phyloP scores from a whole-genome alignment of 2,888 invertebrate species.

The Dicycla oo region DNA sequence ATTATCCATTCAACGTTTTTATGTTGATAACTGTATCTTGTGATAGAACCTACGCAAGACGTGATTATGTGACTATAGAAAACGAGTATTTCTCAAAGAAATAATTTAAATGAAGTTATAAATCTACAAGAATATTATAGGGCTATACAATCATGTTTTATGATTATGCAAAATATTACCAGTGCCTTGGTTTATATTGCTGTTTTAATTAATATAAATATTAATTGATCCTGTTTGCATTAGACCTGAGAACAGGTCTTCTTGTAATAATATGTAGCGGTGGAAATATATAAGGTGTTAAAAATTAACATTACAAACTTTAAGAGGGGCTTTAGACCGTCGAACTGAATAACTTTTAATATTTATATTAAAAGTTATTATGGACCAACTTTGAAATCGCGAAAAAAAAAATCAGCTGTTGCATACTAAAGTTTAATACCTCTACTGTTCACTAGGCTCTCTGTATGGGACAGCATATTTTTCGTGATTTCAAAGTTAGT shows the following conservation, averaged over 20 bases:
- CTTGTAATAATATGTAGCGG: neutral
- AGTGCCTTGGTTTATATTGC: conserved; percentile 16
- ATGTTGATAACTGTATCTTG: neutral
- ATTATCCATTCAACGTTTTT: neutral
- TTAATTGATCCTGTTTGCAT: conserved; percentile 38
- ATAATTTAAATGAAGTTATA: conserved; percentile 33
- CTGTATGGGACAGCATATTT: no score
- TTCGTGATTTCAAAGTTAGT: no score
- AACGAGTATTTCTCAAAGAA: conserved; percentile 21
- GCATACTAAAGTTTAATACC: no score
- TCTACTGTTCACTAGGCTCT: no score
- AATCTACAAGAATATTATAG: conserved; percentile 38
- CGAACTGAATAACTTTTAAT: no score
- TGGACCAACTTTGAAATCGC: no score
- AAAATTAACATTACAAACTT: no score
- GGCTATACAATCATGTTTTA: conserved; percentile 35
- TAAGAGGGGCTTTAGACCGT: no score
- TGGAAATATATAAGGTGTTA: conserved; percentile 17
- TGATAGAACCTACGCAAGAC: neutral
- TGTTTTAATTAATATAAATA: conserved; percentile 47
- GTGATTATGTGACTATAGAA: conserved; percentile 2
- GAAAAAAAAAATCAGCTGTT: no score
- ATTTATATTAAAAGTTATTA: no score
- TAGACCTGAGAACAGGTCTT: conserved; percentile 15
- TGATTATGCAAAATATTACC: conserved; percentile 39